Base-by-base conservation (phyloP, 2,888 invertebrate species). In the Notodonta ziczac region DNA sequence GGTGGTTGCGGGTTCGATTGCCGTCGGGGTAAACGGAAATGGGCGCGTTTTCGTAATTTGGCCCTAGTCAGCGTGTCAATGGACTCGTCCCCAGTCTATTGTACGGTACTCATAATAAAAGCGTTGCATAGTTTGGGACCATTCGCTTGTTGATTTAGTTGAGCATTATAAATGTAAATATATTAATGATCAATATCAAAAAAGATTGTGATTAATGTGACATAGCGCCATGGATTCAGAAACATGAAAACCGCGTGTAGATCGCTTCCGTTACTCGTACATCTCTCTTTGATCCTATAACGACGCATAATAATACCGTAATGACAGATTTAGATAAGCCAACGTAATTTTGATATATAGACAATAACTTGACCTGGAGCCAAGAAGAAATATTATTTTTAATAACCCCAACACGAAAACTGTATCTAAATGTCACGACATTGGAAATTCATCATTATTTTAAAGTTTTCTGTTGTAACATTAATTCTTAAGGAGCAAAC, bases 301-400 rank as follows among this genome's bases (percentile, higher is more conserved):
- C 44, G 56, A 56, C 14, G n/a, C 10, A 24, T 12, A 24, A 39
- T 42, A 56, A 56, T 12, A 44, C 16, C 24, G 44, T 44, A 56
- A 44, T 44, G 56, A 56, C 42, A 44, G 56, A 56, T 56, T 56
- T 44, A 44, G 24, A 44, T 42, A 42, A 24, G 56, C 16, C 13
- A 24, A 44, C 44, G 44, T 16, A 56, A 44, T 24, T 56, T 56
- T 56, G 56, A 56, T 56, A 56, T 44, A 56, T 32, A 44, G 56
- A 56, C 56, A 44, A 56, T 56, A 42, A 56, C 24, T 56, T 56
- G 56, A 56, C 44, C 56, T 16, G 56, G 10, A 44, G 56, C 56
- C 56, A 56, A 56, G 24, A 44, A 56, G 24, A 24, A 56, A 44
- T 54, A 56, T 56, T 56, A 56, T 56, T 56, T 56, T 56, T 56